phyloP scores from a whole-genome alignment of 2,113 vertebrate species.

The Thinocorus orbignyianus region DNA sequence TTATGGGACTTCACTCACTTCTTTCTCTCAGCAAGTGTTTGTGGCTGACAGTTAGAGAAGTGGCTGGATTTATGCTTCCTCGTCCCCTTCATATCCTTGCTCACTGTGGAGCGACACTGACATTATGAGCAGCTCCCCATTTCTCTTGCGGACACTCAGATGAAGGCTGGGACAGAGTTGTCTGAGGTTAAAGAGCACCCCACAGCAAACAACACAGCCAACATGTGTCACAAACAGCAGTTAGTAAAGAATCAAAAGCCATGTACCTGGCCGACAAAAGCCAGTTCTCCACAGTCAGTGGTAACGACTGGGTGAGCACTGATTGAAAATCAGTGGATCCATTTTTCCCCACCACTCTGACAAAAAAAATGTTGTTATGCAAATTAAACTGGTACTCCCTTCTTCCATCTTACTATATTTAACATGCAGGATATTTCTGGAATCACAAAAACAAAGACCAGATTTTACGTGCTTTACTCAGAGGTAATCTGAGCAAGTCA shows the following conservation, averaged over 20 bases:
- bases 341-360: background rate
- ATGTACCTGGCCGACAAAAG: background rate
- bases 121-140: background rate
- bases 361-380: background rate
- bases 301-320: background rate
- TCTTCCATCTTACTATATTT: background rate
- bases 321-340: background rate
- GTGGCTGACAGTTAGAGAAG: background rate
- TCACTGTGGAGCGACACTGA: accelerated
- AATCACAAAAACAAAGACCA: background rate
- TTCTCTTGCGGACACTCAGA: background rate
- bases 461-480: background rate
- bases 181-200: background rate
- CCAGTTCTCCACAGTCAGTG: background rate
- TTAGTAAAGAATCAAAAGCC: background rate
- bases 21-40: background rate
- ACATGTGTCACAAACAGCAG: background rate
- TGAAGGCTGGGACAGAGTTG: background rate
- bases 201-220: background rate
- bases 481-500: background rate
- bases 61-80: background rate
- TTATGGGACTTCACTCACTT: background rate
- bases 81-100: background rate
- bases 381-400: background rate
- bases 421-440: background rate